phyloP scores from a whole-genome alignment of 2,888 invertebrate species.

The Aleiodes testaceus region DNA sequence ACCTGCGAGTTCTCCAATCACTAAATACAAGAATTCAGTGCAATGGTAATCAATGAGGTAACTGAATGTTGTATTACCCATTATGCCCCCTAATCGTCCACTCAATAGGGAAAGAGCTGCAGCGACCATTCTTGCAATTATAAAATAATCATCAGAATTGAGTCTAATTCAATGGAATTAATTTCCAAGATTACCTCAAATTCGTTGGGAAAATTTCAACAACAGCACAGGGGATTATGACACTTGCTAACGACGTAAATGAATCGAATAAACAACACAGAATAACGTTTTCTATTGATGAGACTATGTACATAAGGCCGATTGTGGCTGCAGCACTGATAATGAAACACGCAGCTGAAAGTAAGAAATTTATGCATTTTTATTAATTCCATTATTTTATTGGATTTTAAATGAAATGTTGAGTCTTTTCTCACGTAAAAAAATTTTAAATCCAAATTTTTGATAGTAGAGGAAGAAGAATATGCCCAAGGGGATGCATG shows the following conservation, averaged over 20 bases:
- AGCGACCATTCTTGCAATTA: conserved; percentile 54
- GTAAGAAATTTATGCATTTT: too few species aligned
- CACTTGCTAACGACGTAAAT: conserved; percentile 83
- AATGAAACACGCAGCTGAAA: conserved; percentile 83
- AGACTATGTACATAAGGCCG: conserved; percentile 81
- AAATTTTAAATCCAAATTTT: conserved; percentile 87
- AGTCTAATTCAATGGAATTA: too few species aligned
- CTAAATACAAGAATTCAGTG: conserved; percentile 77
- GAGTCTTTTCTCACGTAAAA: conserved; percentile 78
- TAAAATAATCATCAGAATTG: conserved; percentile 11
- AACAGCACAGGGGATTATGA: conserved; percentile 87
- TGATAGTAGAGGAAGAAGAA: conserved; percentile 81
- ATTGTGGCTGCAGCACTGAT: conserved; percentile 83
- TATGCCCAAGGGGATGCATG: conserved; percentile 85
- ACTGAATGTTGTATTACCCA: conserved; percentile 84
- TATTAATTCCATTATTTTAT: too few species aligned
- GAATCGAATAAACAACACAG: conserved; percentile 79
- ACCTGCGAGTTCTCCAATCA: conserved; percentile 83
- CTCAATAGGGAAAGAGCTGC: conserved; percentile 75
- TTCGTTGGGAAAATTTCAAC: conserved; percentile 89
- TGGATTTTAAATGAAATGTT: too few species aligned
- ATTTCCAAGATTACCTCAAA: conserved; percentile 77
- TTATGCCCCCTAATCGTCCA: conserved; percentile 83
- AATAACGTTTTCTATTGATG: conserved; percentile 80
- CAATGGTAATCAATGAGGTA: conserved; percentile 86